Base-by-base conservation (phyloP, 2,797 vertebrate genomes). In the Pseudochirops corinnae region DNA sequence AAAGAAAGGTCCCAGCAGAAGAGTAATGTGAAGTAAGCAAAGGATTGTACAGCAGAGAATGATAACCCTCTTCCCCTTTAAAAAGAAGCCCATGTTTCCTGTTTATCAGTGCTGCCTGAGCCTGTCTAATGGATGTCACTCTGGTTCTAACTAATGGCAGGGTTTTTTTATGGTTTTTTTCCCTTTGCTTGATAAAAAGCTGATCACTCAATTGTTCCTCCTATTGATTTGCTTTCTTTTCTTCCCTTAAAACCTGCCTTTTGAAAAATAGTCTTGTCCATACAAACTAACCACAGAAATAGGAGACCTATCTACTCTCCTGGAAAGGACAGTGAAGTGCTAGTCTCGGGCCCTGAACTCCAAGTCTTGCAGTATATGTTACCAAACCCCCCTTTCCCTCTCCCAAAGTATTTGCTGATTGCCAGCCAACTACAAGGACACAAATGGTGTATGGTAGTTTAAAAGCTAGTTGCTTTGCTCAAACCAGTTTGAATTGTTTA, bases 151-250 rank as follows among this genome's bases (percentile, higher is more conserved):
- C 56, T 96, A 95, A 94, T 57, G 55, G n/a, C 56, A 92, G 4
- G 31, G 29, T 7, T 9, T 9, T 93, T 57, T 60, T 50, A 10
- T 10, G 90, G n/a, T 7, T n/a, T 93, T 96, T 93, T 55, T 52
- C 52, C 29, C 50, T 92, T 93, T 33, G 55, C 62, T 93, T 93
- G 91, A 92, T 93, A 46, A 95, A 96, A 95, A 87, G 7, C 12
- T 92, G 91, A 90, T 55, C 92, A 57, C 18, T 93, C 24, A 26
- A 10, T 95, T 52, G 12, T 6, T 95, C 31, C 60, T 93, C 50
- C 7, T 90, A 56, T 74, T 91, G 52, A 97, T 93, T 95, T 95
- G 5, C 46, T 96, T 95, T 94, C 92, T 94, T 39, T 5, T 33
- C 13, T 94, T 4, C n/a, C 92, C 46, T 92, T 94, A 33, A 97